These are phyloP conservation scores for Apis mellifera DNA, from an alignment of 1,140 invertebrate genomes.

Conservation along the genomic window Amel_HAv3.1 CM009934.2:7739001-7739500, in stretches of 20 bases:
- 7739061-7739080: slow-evolving; percentile 23
- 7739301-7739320: too few species aligned
- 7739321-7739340: neutral
- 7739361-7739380: neutral
- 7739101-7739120: neutral
- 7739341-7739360: too few species aligned
- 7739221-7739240: neutral
- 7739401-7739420: neutral
- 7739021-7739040: slow-evolving; percentile 18
- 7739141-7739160: slow-evolving; percentile 22
- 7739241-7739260: neutral
- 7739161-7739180: neutral
- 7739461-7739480: neutral
- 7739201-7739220: neutral
- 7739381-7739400: neutral
- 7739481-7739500: neutral
- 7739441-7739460: neutral
- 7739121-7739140: slow-evolving; percentile 34
- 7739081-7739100: slow-evolving; percentile 7
- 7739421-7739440: neutral
- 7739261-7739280: neutral
- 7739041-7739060: slow-evolving; percentile 30
- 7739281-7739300: too few species aligned
- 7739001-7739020: slow-evolving; percentile 7
- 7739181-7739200: neutral